Percentiles rank a stretch among this genome's conserved stretches.
phyloP scores from a whole-genome alignment of 2,888 invertebrate species.

The Coleophora flavipennella region DNA sequence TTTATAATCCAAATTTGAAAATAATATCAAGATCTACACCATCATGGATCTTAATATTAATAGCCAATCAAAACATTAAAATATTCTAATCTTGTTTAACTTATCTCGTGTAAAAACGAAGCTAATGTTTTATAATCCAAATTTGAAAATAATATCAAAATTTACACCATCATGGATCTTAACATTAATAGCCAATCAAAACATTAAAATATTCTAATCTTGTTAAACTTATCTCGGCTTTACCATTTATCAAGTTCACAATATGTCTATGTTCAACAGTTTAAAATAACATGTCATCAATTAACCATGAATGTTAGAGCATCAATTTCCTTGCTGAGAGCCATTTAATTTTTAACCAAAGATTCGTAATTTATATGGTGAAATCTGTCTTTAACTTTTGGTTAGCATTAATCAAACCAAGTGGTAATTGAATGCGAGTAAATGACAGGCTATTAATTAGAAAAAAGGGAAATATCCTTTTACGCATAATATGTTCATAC shows the following conservation, averaged over 20 bases:
- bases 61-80: conserved; percentile 22
- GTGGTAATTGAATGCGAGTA: conserved; percentile 63
- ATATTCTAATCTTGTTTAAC: conserved; percentile 37
- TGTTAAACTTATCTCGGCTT: conserved; percentile 33
- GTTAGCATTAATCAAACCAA: conserved; percentile 51
- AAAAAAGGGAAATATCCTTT: conserved; percentile 54
- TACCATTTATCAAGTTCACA: conserved; percentile 40
- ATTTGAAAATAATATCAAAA: background rate
- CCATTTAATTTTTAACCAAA: too few relatives aligned
- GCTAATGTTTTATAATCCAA: too few relatives aligned
- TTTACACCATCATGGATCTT: conserved; percentile 8
- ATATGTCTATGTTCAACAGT: conserved; percentile 3
- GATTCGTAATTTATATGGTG: too few relatives aligned
- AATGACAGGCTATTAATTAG: conserved; percentile 67
- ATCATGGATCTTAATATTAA: conserved; percentile 12
- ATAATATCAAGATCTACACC: conserved; percentile 1
- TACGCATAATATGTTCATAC: too few relatives aligned
- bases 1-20: background rate
- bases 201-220: conserved; percentile 35
- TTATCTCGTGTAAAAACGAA: too few relatives aligned
- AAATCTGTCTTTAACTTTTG: conserved; percentile 10
- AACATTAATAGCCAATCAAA: conserved; percentile 11
- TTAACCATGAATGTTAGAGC: too few relatives aligned
- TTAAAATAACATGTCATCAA: too few relatives aligned
- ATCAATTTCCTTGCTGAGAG: too few relatives aligned